Base-by-base conservation (phyloP, 2,888 invertebrate species). In the Eupithecia subfuscata region DNA sequence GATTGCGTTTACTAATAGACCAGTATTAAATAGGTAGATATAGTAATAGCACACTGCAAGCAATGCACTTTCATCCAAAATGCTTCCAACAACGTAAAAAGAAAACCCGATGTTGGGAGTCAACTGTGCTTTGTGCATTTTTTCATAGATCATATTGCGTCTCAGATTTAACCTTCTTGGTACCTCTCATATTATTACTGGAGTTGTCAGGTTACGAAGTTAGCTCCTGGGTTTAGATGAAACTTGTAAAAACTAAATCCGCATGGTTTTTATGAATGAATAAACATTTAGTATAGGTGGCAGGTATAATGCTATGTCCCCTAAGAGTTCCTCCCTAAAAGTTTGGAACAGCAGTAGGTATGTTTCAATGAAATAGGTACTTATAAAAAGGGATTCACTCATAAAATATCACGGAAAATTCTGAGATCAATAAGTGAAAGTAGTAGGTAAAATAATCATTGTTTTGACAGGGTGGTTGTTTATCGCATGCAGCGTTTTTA, bases 81-180 rank as follows among this genome's bases (percentile, higher is more conserved):
- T 30, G 30, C 30, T 1, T 30, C 30, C 30, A 30, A 48, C 18
- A 48, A 48, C 18, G 48, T 48, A 18, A 48, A 48, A 18, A 48
- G 18, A 52, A 52, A 52, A 52, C 8, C n/a, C 52, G n/a, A n/a
- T 52, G 52, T 52, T 52, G 5, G n/a, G 11, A 56, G 22, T 22
- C 11, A 12, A 56, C 9, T 52, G 43, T 43, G 12, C 43, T 43
- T 43, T 45, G n/a, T 56, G n/a, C 56, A 56, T 22, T 56, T 56
- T 56, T 56, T 22, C n/a, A 12, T 22, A 56, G 3, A 22, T 22
- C 12, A 12, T 56, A 56, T 56, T 56, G 56, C 56, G 56, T 56
- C 56, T 56, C 11, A 56, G 56, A 22, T 56, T 56, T 22, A 56
- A 56, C 56, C 56, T 56, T 56, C 56, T 56, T 56, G 22, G n/a